Percentiles rank a stretch among this genome's conserved stretches.
Conservation (phyloP, 2,113 vertebrate genomes). For the Promerops cafer region DNA sequence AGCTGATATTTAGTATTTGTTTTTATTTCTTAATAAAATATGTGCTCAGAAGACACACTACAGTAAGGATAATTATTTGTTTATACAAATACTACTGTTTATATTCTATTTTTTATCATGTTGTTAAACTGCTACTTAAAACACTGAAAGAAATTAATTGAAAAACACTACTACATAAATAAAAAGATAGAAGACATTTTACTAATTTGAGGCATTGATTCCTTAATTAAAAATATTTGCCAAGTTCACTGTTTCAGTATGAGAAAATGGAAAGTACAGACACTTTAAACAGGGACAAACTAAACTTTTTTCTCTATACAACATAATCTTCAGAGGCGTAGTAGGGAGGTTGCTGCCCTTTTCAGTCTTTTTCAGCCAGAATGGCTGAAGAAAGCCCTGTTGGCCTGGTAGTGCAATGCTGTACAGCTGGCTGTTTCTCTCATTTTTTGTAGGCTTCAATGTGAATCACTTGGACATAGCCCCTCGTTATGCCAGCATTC, state of each 20-base stretch:
- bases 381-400: neutral
- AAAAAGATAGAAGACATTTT: neutral
- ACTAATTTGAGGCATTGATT: neutral
- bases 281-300: neutral
- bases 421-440: neutral
- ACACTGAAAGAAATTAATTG: accelerated
- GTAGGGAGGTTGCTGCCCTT: neutral
- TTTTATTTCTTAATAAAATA: constrained; percentile 47
- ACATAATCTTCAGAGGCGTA: neutral
- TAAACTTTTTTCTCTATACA: neutral
- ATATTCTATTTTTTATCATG: neutral
- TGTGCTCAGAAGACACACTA: neutral
- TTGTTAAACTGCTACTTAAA: neutral
- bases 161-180: neutral
- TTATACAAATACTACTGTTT: no score
- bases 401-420: neutral
- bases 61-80: neutral
- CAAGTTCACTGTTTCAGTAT: neutral
- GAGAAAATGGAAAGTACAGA: neutral
- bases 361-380: neutral
- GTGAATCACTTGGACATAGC: constrained; percentile 98
- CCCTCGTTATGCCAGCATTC: constrained; percentile 95
- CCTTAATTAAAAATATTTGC: neutral
- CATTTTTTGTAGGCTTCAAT: constrained; percentile 84
- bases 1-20: neutral